Base-by-base conservation (phyloP, 2,888 invertebrate species). In the Mythimna ferrago region DNA sequence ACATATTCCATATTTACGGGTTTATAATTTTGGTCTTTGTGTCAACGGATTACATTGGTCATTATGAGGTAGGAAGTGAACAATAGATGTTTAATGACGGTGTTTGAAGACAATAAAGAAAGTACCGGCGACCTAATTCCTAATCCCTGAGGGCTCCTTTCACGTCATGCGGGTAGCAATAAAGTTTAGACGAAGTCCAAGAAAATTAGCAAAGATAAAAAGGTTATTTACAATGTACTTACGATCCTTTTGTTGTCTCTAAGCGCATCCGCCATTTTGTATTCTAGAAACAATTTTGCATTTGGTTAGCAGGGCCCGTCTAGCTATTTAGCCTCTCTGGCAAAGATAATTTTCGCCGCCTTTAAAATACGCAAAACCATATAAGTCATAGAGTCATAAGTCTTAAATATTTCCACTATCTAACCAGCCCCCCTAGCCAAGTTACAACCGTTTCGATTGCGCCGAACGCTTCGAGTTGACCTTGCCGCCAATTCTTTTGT, bases 151-250 rank as follows among this genome's bases (percentile, higher is more conserved):
- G 57, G 72, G 81, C 14, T 51, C 62, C 44, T 71, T 72, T 65
- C 44, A 41, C 6, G 26, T 9, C 62, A 85, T 83, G 76, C 79
- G 81, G 84, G 85, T 62, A 54, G 84, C 53, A 70, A 79, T 85
- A 85, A 81, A 85, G 6, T 66, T 64, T n/a, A n/a, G 26, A 21
- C 19, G 44, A 48, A 21, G 38, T 11, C 51, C 21, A 35, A 6
- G 26, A 70, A 71, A 63, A 61, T 60, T 48, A 10, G 32, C 9
- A 51, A 14, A 11, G 44, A 16, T 69, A 70, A 67, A 62, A 58
- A 62, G 73, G 75, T 79, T 81, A 66, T 14, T 78, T 83, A 67
- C 10, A 32, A 57, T 66, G 19, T 41, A 51, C 0, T 5, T 48
- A 5, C 53, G 21, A 11, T 54, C 48, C 16, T 66, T 68, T 68